Conservation (phyloP, 2,113 vertebrate genomes). For the crab-eating macaque (Macaca fascicularis) region DNA sequence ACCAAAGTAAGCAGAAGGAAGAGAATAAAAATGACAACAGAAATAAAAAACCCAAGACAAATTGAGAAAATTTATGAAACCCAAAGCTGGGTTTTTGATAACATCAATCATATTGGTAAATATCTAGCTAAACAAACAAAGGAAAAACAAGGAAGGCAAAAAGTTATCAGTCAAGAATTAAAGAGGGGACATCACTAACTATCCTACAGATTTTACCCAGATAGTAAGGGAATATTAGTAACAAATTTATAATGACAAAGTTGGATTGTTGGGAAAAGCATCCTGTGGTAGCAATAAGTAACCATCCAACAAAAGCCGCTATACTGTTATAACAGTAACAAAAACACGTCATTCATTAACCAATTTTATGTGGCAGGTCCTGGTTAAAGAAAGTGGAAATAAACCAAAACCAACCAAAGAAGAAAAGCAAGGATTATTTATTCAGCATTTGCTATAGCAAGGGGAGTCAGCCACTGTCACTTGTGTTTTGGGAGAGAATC, state of each 20-base stretch:
- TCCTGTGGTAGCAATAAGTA: not conserved
- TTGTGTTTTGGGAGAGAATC: conserved; percentile 4
- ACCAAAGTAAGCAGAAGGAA: not conserved
- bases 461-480: not conserved
- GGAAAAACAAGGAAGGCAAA: not conserved
- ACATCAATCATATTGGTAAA: not conserved
- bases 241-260: not conserved
- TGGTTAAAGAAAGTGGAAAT: not conserved
- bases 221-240: not conserved
- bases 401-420: not conserved
- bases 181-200: not conserved
- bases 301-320: not conserved
- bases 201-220: not conserved
- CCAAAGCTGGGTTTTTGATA: not conserved
- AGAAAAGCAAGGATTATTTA: not conserved
- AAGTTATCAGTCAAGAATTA: not conserved
- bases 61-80: not conserved
- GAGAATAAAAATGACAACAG: not conserved
- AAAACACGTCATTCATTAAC: not conserved
- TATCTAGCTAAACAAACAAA: not conserved
- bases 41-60: not conserved
- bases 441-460: not conserved
- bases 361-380: not conserved
- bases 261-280: not conserved
- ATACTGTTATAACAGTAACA: not conserved